Base-by-base conservation (phyloP, 2,797 vertebrate genomes). In the Hephaestus fuliginosus region DNA sequence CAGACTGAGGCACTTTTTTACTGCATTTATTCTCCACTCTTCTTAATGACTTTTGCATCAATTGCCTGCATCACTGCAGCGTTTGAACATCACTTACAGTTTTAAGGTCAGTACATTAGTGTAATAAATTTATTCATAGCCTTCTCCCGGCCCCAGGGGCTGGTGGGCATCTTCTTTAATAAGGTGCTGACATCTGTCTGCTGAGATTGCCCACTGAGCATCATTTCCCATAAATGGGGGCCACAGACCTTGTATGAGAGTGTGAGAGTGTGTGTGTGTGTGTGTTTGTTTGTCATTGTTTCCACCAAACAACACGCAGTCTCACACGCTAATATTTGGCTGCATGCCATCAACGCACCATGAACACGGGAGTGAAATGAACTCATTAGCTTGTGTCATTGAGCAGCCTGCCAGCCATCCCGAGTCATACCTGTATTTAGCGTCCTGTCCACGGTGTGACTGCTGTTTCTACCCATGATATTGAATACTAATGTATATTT, bases 101-200 rank as follows among this genome's bases (percentile, higher is more conserved):
- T 92, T 91, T 91, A 89, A 91, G 91, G 92, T 94, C 83, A 85
- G 72, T 88, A 90, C 90, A 91, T 95, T 94, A 93, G 85, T 90
- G 86, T 79, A 88, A 93, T 92, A 85, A 89, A 94, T 95, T 82
- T 95, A 95, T 94, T 95, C 93, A 95, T 94, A 91, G 91, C 83
- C 86, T 91, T 81, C 81, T 77, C 70, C 22, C 58, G 30, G 85
- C 82, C 80, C 36, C 44, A 1, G 82, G 72, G 78, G 82, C 78
- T 57, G 70, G 39, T 75, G 77, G 84, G 73, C 84, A 78, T 88
- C 89, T 66, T 63, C 86, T 93, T 89, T 94, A 95, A 95, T 94
- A 94, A 92, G 87, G 69, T 62, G 62, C 82, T 86, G 90, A 92
- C 93, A 92, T 93, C 82, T 90, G 91, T 92, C 90, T 91, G 76